phyloP scores from a whole-genome alignment of 2,797 vertebrate genomes.

The Malurus leucopterus region DNA sequence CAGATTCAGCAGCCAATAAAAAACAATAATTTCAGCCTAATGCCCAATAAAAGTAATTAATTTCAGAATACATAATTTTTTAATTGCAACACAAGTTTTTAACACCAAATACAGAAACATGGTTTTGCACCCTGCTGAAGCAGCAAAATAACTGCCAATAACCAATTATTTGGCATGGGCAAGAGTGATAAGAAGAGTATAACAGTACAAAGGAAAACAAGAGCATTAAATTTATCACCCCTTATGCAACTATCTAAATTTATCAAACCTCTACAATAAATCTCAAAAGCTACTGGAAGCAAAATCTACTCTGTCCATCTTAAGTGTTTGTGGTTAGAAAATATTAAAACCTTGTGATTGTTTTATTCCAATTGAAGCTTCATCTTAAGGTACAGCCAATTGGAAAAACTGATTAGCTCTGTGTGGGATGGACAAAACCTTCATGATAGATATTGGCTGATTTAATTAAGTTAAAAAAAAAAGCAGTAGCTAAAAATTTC shows the following conservation, averaged over 20 bases:
- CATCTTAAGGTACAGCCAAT: neutral
- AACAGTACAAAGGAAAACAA: neutral
- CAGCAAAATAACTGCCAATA: neutral
- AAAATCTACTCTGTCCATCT: neutral
- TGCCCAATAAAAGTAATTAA: neutral
- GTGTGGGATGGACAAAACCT: neutral
- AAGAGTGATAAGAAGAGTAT: neutral
- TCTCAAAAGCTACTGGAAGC: neutral
- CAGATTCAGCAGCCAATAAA: neutral
- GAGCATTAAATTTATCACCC: neutral
- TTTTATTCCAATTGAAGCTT: neutral
- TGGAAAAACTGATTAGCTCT: neutral
- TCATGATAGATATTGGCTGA: neutral
- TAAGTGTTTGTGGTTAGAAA: neutral
- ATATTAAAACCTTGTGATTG: neutral
- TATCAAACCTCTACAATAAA: neutral
- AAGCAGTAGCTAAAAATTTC: neutral
- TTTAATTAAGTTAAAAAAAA: neutral
- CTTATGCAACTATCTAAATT: neutral
- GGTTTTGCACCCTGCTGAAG: neutral
- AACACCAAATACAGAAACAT: neutral
- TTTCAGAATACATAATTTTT: neutral
- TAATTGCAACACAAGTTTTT: neutral
- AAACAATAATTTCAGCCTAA: neutral
- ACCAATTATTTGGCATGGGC: neutral